A percentile compares a stretch with the other conserved stretches of the same genome.
These are phyloP conservation scores for Tauraco hartlaubi DNA, from an alignment of 2,797 vertebrate species.

Conservation along the genomic window DNA sequence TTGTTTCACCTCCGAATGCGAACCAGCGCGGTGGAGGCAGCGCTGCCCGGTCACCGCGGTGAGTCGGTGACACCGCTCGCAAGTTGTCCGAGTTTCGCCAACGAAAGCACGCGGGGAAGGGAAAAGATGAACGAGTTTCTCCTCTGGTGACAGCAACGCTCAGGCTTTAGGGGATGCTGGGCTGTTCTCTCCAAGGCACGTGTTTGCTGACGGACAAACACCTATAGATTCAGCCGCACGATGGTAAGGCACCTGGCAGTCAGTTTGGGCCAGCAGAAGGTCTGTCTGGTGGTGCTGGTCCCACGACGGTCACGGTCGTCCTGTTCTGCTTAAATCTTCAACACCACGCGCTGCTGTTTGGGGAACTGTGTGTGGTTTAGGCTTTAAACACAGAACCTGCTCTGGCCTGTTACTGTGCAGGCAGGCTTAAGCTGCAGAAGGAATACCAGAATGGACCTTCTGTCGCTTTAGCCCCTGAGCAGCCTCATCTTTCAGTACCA, in stretches of 20 bases:
- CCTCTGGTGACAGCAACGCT: rapidly evolving
- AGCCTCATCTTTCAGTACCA: background rate
- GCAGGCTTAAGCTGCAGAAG: background rate
- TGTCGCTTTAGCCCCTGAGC: background rate
- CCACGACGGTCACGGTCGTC: background rate
- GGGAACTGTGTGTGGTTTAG: rapidly evolving
- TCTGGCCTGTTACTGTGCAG: background rate
- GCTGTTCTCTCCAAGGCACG: background rate
- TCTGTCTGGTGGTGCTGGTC: background rate
- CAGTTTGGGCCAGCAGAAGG: rapidly evolving
- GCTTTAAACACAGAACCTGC: background rate
- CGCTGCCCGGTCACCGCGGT: too few species aligned
- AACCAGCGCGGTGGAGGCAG: background rate
- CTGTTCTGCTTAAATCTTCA: rapidly evolving
- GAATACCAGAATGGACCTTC: background rate
- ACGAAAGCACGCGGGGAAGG: rapidly evolving
- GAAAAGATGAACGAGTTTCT: background rate
- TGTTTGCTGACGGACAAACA: rapidly evolving
- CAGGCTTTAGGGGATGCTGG: background rate
- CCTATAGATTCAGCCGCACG: too few species aligned
- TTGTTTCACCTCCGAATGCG: rapidly evolving
- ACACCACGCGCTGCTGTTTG: rapidly evolving
- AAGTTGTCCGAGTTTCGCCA: background rate
- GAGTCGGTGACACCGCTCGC: background rate
- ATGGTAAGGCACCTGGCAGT: rapidly evolving